Percentiles rank a stretch among this genome's conserved stretches.
Evolutionary conservation across 2,888 invertebrate species (phyloP).

Genomic region (Aspidiotus destructor): DNA sequence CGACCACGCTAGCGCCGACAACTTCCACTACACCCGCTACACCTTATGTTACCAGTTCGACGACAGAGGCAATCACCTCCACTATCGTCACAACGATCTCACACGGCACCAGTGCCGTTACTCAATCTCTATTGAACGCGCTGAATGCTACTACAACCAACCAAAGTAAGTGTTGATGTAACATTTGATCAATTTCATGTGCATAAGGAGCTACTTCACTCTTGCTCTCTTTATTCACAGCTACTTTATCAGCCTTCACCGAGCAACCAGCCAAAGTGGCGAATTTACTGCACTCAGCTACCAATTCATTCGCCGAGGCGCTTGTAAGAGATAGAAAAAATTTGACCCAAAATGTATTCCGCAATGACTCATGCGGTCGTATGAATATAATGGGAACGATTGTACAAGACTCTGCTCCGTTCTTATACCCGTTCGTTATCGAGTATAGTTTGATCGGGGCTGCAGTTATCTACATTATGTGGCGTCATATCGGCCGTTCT

Average conservation of each 20-base stretch:
- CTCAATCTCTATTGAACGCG: slow-evolving; percentile 13
- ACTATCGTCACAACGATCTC: slow-evolving; percentile 8
- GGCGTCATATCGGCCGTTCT: slow-evolving; percentile 86
- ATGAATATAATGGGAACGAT: slow-evolving; percentile 87
- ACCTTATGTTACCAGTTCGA: not conserved
- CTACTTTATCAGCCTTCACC: too few species aligned
- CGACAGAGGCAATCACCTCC: not conserved
- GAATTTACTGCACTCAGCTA: not conserved
- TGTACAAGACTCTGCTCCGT: slow-evolving; percentile 85
- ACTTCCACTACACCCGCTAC: not conserved
- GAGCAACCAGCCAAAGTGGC: not conserved
- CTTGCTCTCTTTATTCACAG: too few species aligned
- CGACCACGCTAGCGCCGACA: not conserved
- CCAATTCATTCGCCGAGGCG: slow-evolving; percentile 13
- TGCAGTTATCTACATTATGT: slow-evolving; percentile 91
- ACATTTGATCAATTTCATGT: not conserved
- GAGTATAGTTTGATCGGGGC: slow-evolving; percentile 92
- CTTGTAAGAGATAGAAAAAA: slow-evolving; percentile 34
- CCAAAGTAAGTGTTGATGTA: not conserved
- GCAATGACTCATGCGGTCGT: slow-evolving; percentile 55
- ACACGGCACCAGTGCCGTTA: slow-evolving; percentile 3
- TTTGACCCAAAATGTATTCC: slow-evolving; percentile 38
- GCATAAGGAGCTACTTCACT: not conserved
- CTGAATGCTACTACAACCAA: not conserved
- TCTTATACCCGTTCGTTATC: slow-evolving; percentile 89